These are phyloP conservation scores for Australoheros scitulus DNA, from an alignment of 2,113 vertebrate genomes.

Conservation along the genomic window DNA sequence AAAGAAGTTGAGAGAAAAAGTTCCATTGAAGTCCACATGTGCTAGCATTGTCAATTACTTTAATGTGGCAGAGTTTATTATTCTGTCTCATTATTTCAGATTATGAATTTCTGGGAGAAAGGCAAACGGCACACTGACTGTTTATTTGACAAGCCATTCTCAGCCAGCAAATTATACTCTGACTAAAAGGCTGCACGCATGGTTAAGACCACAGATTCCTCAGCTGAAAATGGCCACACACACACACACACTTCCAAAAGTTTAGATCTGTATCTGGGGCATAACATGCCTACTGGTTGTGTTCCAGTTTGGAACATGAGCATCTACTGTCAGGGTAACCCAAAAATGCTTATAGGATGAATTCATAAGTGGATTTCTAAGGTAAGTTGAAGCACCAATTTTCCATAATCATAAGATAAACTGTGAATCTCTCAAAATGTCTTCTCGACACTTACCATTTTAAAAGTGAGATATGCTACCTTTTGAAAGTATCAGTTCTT, in stretches of 20 bases:
- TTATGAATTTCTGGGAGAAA: conserved; percentile 68
- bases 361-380: background rate
- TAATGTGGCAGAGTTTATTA: conserved; percentile 57
- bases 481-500: background rate
- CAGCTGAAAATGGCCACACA: conserved; percentile 56
- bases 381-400: background rate
- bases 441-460: background rate
- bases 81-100: conserved; percentile 58
- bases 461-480: background rate
- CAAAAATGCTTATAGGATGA: background rate
- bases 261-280: conserved; percentile 4
- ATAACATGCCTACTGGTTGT: background rate
- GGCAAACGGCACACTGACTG: conserved; percentile 55
- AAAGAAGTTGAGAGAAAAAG: background rate
- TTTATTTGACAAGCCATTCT: conserved; percentile 75
- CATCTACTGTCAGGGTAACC: background rate
- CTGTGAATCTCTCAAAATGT: background rate
- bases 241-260: background rate
- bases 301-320: background rate
- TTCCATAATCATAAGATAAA: background rate
- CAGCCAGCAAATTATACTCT: conserved; percentile 65
- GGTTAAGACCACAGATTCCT: conserved; percentile 39
- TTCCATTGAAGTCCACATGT: background rate
- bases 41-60: conserved; percentile 29
- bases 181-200: conserved; percentile 59